Percentiles rank a stretch among this genome's conserved stretches.
These are phyloP conservation scores for Trachemys scripta DNA, from an alignment of 2,113 vertebrate genomes.

Conservation along the genomic window DNA sequence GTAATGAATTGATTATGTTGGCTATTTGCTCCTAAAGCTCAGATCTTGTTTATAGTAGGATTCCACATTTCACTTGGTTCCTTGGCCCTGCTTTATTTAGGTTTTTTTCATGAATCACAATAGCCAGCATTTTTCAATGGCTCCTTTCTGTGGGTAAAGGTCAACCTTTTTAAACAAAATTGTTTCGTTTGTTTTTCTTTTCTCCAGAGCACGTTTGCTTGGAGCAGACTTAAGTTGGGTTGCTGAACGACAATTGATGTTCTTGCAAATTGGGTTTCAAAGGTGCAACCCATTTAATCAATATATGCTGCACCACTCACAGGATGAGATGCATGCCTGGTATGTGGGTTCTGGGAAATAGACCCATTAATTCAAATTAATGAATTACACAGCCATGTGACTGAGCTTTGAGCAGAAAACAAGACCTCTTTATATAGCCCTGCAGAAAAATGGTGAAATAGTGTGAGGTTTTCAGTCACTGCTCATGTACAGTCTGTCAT, in stretches of 20 bases:
- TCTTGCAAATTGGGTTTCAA: constrained; percentile 63
- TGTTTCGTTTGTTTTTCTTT: constrained; percentile 59
- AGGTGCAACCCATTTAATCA: constrained; percentile 61
- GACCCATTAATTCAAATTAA: neutral
- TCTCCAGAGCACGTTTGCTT: constrained; percentile 71
- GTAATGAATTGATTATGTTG: neutral
- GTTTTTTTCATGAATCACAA: neutral
- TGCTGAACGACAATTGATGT: constrained; percentile 67
- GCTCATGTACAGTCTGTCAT: constrained; percentile 6
- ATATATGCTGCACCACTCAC: constrained; percentile 3
- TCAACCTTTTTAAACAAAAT: constrained; percentile 48
- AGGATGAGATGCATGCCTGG: neutral
- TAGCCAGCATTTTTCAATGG: neutral
- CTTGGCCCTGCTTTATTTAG: neutral
- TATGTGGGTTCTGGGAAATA: neutral
- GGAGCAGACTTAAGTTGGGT: constrained; percentile 67
- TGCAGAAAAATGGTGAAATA: neutral
- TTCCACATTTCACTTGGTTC: neutral
- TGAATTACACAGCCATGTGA: neutral
- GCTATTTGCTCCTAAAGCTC: neutral
- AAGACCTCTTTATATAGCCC: neutral
- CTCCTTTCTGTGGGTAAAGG: neutral
- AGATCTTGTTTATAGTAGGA: neutral
- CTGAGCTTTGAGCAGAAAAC: neutral
- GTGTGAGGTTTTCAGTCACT: neutral